Conservation (phyloP, 2,888 invertebrate species). For the Myopa tessellatipennis region DNA sequence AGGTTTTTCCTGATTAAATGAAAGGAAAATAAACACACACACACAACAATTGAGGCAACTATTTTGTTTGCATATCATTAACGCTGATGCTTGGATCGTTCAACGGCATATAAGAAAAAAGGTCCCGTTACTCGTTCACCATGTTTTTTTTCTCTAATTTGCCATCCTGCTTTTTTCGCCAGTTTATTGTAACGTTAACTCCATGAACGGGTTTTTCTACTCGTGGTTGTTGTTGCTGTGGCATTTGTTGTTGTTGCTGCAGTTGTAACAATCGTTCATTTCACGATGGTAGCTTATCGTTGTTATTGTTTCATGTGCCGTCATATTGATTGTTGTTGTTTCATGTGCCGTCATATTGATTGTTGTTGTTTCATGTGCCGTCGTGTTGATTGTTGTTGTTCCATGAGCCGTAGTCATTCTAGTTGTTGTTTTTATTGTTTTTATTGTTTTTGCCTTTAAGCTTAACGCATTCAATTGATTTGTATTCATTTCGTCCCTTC, state of each 20-base stretch:
- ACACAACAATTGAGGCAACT: neutral
- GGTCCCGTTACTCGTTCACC: neutral
- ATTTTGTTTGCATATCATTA: conserved; percentile 14
- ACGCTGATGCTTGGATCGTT: neutral
- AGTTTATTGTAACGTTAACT: neutral
- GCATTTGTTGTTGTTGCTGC: neutral
- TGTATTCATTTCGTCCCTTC: too few species aligned
- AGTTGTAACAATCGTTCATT: neutral
- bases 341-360: neutral
- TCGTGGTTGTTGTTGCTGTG: neutral
- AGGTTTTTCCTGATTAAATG: neutral
- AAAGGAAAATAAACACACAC: too few species aligned
- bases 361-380: neutral
- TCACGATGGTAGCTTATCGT: neutral
- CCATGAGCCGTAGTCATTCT: neutral
- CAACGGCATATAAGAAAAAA: neutral
- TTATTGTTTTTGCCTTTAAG: too few species aligned
- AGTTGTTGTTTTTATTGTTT: neutral
- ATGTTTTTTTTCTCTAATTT: neutral
- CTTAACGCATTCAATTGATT: too few species aligned
- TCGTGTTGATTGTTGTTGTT: neutral
- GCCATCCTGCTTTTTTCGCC: neutral
- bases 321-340: neutral
- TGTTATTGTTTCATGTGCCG: neutral
- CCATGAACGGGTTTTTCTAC: neutral